Base-by-base conservation (phyloP, 92 coral and sea anemone species). In the Parazoanthus darwini region DNA sequence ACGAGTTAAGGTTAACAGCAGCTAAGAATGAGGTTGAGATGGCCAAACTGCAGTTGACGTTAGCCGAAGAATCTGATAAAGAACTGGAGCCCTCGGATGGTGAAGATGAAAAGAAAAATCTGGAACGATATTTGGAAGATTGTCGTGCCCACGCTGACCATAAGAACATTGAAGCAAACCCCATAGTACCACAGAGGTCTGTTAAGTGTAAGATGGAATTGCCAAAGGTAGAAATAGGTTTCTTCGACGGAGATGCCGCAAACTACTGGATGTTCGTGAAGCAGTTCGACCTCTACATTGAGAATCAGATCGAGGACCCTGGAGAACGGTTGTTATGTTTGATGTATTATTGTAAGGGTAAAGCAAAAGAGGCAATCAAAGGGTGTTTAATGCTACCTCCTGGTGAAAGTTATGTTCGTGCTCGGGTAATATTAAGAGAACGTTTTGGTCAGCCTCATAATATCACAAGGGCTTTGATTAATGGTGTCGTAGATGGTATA, bases 331-430 rank as follows among this genome's bases (percentile, higher is more conserved):
- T 93, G 7, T 79, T 93, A 3, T 93, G 89, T 54, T 75, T 93
- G 8, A 91, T 89, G 26, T 91, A 93, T 66, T 79, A 91, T 42
- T 86, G 93, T 43, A 92, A 74, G n/a, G n/a, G n/a, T n/a, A n/a
- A n/a, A n/a, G n/a, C n/a, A n/a, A n/a, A n/a, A n/a, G n/a, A n/a
- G n/a, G 94, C 92, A 0, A 94, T 94, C 37, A 88, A 86, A 44
- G 92, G 87, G 70, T 92, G 97, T 85, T 86, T 90, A 4, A 92
- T 94, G 44, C 76, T 88, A 46, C 93, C 92, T 0, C 79, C 85
- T 0, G 90, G 85, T 5, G 72, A 77, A 74, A 93, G 92, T 58
- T 92, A 94, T 73, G 1, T 7, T 2, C 89, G 77, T 35, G 94
- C 93, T 0, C 86, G 85, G 6, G 78, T 82, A 46, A 89, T 93